phyloP scores from a whole-genome alignment of 2,888 invertebrate genomes.

The Isoperla grammatica region DNA sequence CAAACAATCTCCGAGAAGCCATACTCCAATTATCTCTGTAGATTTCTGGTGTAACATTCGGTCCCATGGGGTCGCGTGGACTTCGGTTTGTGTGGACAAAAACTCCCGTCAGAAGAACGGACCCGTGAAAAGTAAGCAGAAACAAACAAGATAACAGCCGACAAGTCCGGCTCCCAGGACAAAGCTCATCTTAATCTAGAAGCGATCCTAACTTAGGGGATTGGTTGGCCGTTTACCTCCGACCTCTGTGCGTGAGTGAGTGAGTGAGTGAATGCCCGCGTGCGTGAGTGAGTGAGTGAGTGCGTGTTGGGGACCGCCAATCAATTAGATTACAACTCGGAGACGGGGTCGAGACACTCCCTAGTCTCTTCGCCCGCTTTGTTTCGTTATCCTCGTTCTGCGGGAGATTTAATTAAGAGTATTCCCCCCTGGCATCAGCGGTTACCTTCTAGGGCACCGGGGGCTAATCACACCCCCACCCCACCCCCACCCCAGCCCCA shows the following conservation, averaged over 20 bases:
- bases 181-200: conserved; percentile 8
- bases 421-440: conserved; percentile 19
- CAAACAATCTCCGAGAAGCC: no score
- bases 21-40: no score
- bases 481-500: conserved; percentile 10
- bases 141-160: no score
- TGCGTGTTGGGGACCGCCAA: conserved; percentile 23
- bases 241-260: conserved; percentile 19
- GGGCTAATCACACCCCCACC: conserved; percentile 24
- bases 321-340: conserved; percentile 26
- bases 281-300: no score
- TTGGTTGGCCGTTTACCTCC: conserved; percentile 15
- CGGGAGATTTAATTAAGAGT: conserved; percentile 27
- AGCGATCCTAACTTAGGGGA: not conserved
- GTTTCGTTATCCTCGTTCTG: conserved; percentile 14
- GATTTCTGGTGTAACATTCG: no score
- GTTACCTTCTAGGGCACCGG: conserved; percentile 24
- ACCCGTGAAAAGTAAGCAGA: no score
- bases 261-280: no score
- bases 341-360: not conserved
- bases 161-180: not conserved
- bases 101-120: no score
- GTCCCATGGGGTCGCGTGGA: no score
- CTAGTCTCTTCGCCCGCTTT: not conserved
- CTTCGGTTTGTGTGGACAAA: no score